These are phyloP conservation scores for Eretmochelys imbricata DNA, from an alignment of 2,113 vertebrate genomes.

Conservation along the genomic window DNA sequence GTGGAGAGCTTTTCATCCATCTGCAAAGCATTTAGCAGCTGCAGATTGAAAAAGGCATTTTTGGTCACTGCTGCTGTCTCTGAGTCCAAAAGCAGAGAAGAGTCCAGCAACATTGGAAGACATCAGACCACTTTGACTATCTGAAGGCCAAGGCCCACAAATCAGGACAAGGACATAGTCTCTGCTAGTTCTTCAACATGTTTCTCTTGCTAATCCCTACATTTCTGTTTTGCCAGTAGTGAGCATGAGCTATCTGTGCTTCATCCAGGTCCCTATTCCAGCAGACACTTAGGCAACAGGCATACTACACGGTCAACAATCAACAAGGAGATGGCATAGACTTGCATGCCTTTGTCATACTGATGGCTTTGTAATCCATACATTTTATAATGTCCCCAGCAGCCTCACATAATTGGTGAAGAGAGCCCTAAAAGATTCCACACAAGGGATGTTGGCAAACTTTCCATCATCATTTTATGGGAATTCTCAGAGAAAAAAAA, in stretches of 20 bases:
- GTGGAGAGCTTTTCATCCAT: not conserved
- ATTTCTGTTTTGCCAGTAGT: not conserved
- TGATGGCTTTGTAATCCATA: not conserved
- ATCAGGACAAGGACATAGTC: not conserved
- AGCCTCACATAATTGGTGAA: not conserved
- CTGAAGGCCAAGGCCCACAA: not conserved
- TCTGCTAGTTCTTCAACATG: not conserved
- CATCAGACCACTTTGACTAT: not conserved
- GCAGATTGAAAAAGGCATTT: not conserved
- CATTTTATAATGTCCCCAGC: not conserved
- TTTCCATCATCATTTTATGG: not conserved
- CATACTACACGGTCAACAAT: not conserved
- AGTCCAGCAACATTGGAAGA: not conserved
- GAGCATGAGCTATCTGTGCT: not conserved
- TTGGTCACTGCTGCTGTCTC: not conserved
- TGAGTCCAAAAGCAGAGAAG: not conserved
- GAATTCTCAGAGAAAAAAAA: not conserved
- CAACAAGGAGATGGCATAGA: not conserved
- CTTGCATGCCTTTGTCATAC: accelerated
- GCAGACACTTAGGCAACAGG: not conserved
- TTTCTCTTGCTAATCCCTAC: not conserved
- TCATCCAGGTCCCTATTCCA: accelerated
- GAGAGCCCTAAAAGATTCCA: not conserved
- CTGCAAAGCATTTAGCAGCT: not conserved
- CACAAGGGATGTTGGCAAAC: not conserved